Evolutionary conservation across 37 sponge, comb jelly and placozoan genomes (phyloP), one percentile per base, ranked within the genome.

Genomic region (Hexactinellida sp.): DNA sequence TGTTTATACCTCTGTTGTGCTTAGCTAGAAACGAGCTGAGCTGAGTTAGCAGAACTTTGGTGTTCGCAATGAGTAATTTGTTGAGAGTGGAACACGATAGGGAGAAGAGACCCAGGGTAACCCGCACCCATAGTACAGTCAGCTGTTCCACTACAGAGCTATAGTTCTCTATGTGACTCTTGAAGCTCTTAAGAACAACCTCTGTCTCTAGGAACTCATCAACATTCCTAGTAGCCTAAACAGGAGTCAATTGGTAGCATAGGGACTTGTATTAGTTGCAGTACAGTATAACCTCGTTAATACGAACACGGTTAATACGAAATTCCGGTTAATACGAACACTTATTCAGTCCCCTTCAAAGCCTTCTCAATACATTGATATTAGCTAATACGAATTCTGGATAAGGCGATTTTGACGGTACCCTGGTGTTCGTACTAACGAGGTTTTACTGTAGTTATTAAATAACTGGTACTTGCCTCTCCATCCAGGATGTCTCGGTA

Each of bases 1-100:
- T 91, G 54, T 95, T 95, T 47, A 90, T n/a, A 19, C 91, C 91
- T 83, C 94, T 90, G 90, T 96, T 92, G 30, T 92, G 84, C 39
- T 92, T 55, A 19, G 92, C 85, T 0, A 96, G 86, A 38, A 55
- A 85, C 23, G 54, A 38, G 34, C 87, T 82, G 0, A 94, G 87
- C 24, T 83, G 55, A 7, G 90, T 86, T 38, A 90, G 88, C 0
- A 93, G 92, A 19, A 84, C 88, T 0, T 37, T 36, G 0, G 89
- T 87, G n/a, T 71, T 85, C 54, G 10, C 34, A 36, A 55, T 54
- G 38, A 94, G 87, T 30, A 87, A 36, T 36, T 83, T 38, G 86
- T 97, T 97, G 54, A 97, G 86, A 37, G 92, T 87, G 24, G 28
- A 25, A 39, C 92, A 93, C 55, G 89, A 82, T 55, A 95, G 55